Evolutionary conservation across 2,797 vertebrate species (phyloP).

Genomic region (Diplodus puntazzo): DNA sequence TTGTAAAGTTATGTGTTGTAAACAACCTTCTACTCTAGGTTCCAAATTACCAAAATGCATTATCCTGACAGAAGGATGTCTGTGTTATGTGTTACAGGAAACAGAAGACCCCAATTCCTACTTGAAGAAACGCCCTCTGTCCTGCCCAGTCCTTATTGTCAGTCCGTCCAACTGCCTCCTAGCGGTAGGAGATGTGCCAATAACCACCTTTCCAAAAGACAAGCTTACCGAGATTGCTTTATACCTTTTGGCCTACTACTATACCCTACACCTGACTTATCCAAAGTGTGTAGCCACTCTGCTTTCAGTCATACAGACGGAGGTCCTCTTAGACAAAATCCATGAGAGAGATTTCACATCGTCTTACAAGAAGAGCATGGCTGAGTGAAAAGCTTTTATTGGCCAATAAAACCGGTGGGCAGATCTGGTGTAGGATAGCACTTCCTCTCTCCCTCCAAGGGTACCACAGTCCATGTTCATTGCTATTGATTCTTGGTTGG

Average conservation of each 20-base stretch:
- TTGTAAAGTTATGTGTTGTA: slow-evolving; percentile 26
- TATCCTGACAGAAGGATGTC: slow-evolving; percentile 25
- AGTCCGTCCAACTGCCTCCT: slow-evolving; percentile 30
- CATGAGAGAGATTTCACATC: slow-evolving; percentile 47
- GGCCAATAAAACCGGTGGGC: slow-evolving; percentile 34
- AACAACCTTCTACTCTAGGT: slow-evolving; percentile 14
- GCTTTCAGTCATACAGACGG: slow-evolving; percentile 48
- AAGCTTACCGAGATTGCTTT: slow-evolving; percentile 6
- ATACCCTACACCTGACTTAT: slow-evolving; percentile 42
- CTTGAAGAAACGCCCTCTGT: slow-evolving; percentile 49
- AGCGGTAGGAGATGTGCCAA: background rate
- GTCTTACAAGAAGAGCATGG: slow-evolving; percentile 47
- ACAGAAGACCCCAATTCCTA: slow-evolving; percentile 44
- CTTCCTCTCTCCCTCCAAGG: background rate
- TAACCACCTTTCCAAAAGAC: slow-evolving; percentile 1
- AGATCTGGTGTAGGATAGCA: slow-evolving; percentile 17
- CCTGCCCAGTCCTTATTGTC: slow-evolving; percentile 15
- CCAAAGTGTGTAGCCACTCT: slow-evolving; percentile 56
- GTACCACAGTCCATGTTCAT: background rate
- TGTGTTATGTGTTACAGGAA: slow-evolving; percentile 50
- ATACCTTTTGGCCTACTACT: slow-evolving; percentile 58
- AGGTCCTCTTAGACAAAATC: slow-evolving; percentile 51
- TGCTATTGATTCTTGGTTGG: background rate
- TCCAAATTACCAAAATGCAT: slow-evolving; percentile 22
- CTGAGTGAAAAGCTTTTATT: slow-evolving; percentile 56